phyloP scores from a whole-genome alignment of 2,888 invertebrate species.

The Phrixothrix hirtus region DNA sequence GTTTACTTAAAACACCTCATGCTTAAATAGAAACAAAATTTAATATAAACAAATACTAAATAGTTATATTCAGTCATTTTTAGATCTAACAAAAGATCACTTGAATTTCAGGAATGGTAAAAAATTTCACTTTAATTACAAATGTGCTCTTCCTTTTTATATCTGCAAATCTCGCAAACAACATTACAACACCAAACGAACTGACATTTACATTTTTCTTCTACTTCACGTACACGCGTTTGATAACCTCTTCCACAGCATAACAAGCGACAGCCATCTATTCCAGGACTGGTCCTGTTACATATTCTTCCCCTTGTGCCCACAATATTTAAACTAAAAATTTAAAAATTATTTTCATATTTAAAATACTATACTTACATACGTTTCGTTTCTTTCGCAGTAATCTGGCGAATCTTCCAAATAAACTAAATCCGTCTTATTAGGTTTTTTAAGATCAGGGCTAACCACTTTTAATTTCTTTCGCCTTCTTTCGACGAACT shows the following conservation, averaged over 20 bases:
- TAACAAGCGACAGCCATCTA: constrained; percentile 83
- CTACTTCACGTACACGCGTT: constrained; percentile 78
- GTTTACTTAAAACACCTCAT: too few species aligned
- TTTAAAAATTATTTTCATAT: neutral
- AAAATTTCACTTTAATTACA: constrained; percentile 69
- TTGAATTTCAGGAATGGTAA: constrained; percentile 16
- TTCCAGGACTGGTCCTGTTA: constrained; percentile 80
- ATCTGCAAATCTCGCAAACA: constrained; percentile 80
- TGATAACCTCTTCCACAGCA: constrained; percentile 91
- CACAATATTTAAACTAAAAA: constrained; percentile 72
- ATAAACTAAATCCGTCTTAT: constrained; percentile 88
- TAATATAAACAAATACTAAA: neutral
- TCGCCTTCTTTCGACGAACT: constrained; percentile 66
- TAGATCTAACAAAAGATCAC: constrained; percentile 14
- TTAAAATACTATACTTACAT: constrained; percentile 50
- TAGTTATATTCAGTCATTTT: neutral
- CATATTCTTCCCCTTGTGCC: constrained; percentile 83
- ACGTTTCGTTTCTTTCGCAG: constrained; percentile 84
- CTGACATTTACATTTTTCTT: constrained; percentile 85
- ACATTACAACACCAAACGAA: constrained; percentile 93
- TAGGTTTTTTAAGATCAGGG: constrained; percentile 81
- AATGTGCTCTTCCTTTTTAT: constrained; percentile 79
- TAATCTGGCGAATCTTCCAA: constrained; percentile 91
- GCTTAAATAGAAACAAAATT: too few species aligned
- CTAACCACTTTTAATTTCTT: constrained; percentile 74